phyloP scores from a whole-genome alignment of 64 coral and sea anemone species.

The Anthopleura sola region DNA sequence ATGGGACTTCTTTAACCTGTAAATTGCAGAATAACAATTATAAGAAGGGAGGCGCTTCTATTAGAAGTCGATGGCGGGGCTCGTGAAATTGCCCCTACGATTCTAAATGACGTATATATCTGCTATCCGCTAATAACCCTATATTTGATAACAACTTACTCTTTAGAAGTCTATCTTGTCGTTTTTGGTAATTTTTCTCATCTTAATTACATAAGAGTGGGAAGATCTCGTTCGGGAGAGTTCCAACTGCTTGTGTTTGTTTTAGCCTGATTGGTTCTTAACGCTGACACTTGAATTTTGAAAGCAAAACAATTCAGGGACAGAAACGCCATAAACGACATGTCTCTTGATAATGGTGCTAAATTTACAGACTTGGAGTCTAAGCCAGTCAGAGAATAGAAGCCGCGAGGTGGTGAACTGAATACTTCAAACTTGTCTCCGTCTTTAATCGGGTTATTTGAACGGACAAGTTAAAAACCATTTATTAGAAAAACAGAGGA shows the following conservation, averaged over 20 bases:
- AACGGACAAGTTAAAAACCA: constrained; percentile 5
- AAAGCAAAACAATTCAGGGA: constrained; percentile 6
- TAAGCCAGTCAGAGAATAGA: not conserved
- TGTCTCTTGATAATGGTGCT: not conserved
- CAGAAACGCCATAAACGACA: constrained; percentile 9
- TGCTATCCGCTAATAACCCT: not conserved
- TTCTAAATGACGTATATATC: not conserved
- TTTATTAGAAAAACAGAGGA: not conserved
- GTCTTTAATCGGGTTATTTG: constrained; percentile 1
- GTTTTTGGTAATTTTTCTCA: not conserved
- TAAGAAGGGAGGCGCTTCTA: not conserved
- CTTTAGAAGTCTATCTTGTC: not conserved
- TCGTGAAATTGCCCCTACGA: not conserved
- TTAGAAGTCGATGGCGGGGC: not conserved
- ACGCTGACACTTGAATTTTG: constrained; percentile 18
- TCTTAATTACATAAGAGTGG: not conserved
- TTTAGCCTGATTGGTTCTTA: constrained; percentile 28
- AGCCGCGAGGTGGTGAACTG: not conserved
- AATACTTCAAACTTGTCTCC: constrained; percentile 4
- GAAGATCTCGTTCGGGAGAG: not conserved
- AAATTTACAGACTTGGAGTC: not conserved
- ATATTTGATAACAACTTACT: not conserved
- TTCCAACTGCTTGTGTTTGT: constrained; percentile 9
- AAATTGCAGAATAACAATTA: not conserved
- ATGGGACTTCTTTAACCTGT: not conserved